Evolutionary conservation across 1,140 invertebrate species (phyloP), one percentile per base, ranked within the genome.

Genomic region (Bombus waltoni): DNA sequence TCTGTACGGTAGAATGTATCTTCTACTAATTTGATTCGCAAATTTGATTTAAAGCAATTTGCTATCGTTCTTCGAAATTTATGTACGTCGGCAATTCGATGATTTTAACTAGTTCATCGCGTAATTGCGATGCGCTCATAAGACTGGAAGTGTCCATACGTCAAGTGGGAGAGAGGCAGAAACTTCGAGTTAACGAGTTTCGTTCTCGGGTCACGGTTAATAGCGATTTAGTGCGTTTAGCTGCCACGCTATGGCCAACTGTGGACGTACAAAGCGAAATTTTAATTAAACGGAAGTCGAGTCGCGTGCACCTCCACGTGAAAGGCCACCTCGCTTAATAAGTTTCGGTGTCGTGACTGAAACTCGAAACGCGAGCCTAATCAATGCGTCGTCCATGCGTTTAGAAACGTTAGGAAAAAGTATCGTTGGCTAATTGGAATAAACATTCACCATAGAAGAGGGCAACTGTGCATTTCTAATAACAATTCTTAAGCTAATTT

Each of bases 211-310:
- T 22, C 42, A 66, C 10, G 42, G 65, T 82, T 87, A 86, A 87
- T 80, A 74, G 47, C 79, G 84, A 82, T 88, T 88, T n/a, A n/a
- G n/a, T 32, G 74, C 59, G 59, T 66, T 72, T 68, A 42, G 74
- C 71, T 71, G 71, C 53, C 66, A 18, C 47, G 22, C 53, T 77
- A 53, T 73, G 80, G 38, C 70, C 76, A 40, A 40, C 35, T 35
- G 75, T 72, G 40, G 44, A 76, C 38, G 72, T 42, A 66, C 65
- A 57, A 80, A 76, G 72, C 42, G 76, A 80, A 84, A 87, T 88
- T 53, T 88, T 88, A 88, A 88, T 88, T 84, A 88, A 88, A 80
- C 40, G 74, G 74, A 59, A 53, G 35, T 59, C 53, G 53, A 18
- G 53, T 18, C 35, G 53, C 53, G 35, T 25, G 53, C 74, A 25